Conservation (phyloP, 2,888 invertebrate species). For the Drosophila gaucha region DNA sequence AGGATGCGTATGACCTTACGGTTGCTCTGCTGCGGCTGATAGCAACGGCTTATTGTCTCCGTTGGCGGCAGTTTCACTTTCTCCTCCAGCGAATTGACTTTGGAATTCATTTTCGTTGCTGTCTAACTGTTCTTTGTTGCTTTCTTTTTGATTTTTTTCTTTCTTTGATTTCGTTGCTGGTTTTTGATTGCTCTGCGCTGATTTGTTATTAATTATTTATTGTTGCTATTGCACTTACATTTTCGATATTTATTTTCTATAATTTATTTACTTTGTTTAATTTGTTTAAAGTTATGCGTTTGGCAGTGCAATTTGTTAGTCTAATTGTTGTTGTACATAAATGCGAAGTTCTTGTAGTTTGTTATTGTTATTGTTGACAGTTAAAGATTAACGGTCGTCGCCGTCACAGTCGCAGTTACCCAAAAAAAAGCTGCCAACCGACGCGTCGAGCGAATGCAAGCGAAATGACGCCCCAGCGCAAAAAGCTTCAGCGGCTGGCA, state of each 20-base stretch:
- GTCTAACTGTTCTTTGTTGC: slow-evolving; percentile 1
- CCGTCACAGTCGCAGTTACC: slow-evolving; percentile 17
- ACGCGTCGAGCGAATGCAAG: slow-evolving; percentile 81
- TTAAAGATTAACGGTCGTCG: slow-evolving; percentile 33
- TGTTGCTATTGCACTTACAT: slow-evolving; percentile 40
- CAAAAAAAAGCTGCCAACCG: slow-evolving; percentile 65
- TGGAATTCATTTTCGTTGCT: slow-evolving; percentile 81
- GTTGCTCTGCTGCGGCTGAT: slow-evolving; percentile 89
- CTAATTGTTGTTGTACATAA: slow-evolving; percentile 54
- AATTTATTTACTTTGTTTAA: slow-evolving; percentile 18
- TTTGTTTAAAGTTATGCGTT: slow-evolving; percentile 33
- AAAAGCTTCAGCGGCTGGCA: slow-evolving; percentile 41
- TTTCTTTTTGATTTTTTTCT: not conserved
- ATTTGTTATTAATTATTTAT: slow-evolving; percentile 25
- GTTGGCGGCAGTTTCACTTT: slow-evolving; percentile 85
- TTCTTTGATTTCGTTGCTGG: slow-evolving; percentile 18
- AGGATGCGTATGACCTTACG: slow-evolving; percentile 92
- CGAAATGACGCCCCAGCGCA: slow-evolving; percentile 73
- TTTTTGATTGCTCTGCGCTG: slow-evolving; percentile 31
- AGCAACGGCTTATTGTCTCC: slow-evolving; percentile 84
- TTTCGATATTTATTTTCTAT: not conserved
- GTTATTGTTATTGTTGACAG: slow-evolving; percentile 38
- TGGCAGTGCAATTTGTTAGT: slow-evolving; percentile 65
- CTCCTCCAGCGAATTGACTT: slow-evolving; percentile 84
- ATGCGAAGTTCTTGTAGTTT: slow-evolving; percentile 52